These are phyloP conservation scores for Lichenostomus cassidix DNA, from an alignment of 2,113 vertebrate genomes.

Conservation along the genomic window DNA sequence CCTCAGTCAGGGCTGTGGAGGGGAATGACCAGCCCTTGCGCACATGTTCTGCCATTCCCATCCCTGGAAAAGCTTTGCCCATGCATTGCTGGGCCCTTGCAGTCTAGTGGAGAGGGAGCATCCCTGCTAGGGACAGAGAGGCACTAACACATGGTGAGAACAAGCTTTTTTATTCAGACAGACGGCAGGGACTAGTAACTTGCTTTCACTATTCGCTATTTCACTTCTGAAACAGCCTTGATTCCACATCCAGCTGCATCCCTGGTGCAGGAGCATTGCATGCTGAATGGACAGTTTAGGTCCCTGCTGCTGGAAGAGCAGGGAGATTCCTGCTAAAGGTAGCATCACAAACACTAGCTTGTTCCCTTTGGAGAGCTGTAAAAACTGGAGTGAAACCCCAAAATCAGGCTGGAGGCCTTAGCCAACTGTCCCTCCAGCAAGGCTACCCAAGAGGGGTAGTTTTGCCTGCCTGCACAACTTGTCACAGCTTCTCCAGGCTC, in stretches of 20 bases:
- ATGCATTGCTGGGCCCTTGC: neutral
- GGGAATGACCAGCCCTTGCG: neutral
- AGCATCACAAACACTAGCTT: neutral
- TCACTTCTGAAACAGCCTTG: neutral
- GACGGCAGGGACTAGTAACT: neutral
- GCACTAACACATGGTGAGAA: neutral
- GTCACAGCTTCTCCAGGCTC: neutral
- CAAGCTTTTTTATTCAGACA: neutral
- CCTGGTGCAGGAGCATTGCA: neutral
- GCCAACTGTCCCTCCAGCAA: neutral
- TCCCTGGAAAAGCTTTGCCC: neutral
- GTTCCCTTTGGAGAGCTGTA: neutral
- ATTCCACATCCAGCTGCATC: neutral
- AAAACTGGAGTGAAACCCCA: neutral
- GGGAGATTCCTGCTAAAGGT: neutral
- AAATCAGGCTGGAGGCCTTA: neutral
- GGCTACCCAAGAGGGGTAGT: neutral
- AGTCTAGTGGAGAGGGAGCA: rapidly evolving
- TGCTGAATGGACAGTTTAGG: rapidly evolving
- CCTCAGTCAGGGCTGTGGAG: neutral
- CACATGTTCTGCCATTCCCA: neutral
- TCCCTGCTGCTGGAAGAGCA: neutral
- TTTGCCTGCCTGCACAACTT: neutral
- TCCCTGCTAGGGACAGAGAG: neutral
- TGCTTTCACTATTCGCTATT: neutral